Percentiles rank a stretch among this genome's conserved stretches.
Conservation (phyloP, 2,888 invertebrate genomes). For the Mythimna albipuncta region DNA sequence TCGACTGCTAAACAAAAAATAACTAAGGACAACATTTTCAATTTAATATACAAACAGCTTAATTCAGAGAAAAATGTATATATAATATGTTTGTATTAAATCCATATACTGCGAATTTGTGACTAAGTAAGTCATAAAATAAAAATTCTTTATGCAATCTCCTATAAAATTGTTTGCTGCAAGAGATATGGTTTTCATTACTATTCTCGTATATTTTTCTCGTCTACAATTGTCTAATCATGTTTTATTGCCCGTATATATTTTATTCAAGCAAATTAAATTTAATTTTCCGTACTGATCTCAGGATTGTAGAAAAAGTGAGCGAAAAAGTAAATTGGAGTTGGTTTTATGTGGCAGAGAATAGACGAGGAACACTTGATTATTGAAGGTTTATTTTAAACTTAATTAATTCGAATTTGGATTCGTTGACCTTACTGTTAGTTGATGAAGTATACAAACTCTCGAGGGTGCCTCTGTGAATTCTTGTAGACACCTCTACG, state of each 20-base stretch:
- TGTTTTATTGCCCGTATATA: conserved; percentile 58
- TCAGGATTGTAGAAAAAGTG: conserved; percentile 21
- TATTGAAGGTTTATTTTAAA: not conserved
- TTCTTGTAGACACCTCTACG: not conserved
- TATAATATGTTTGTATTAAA: conserved; percentile 35
- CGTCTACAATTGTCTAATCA: conserved; percentile 56
- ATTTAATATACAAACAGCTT: conserved; percentile 33
- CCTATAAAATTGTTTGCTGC: conserved; percentile 60
- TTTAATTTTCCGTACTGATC: conserved; percentile 44
- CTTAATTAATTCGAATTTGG: no score
- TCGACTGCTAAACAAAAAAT: conserved; percentile 21
- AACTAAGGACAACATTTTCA: conserved; percentile 20
- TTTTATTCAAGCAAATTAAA: conserved; percentile 54
- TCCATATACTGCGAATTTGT: conserved; percentile 38
- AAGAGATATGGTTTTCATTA: conserved; percentile 60
- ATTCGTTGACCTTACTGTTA: not conserved
- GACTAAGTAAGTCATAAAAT: conserved; percentile 40
- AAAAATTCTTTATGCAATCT: conserved; percentile 60
- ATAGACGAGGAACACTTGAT: not conserved
- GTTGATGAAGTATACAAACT: not conserved
- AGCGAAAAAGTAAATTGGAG: conserved; percentile 12
- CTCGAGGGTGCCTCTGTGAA: not conserved
- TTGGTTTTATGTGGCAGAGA: conserved; percentile 14
- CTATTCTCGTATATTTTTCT: conserved; percentile 50
- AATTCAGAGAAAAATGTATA: conserved; percentile 30